phyloP scores from a whole-genome alignment of 2,113 vertebrate species.

The Piliocolobus tephrosceles region DNA sequence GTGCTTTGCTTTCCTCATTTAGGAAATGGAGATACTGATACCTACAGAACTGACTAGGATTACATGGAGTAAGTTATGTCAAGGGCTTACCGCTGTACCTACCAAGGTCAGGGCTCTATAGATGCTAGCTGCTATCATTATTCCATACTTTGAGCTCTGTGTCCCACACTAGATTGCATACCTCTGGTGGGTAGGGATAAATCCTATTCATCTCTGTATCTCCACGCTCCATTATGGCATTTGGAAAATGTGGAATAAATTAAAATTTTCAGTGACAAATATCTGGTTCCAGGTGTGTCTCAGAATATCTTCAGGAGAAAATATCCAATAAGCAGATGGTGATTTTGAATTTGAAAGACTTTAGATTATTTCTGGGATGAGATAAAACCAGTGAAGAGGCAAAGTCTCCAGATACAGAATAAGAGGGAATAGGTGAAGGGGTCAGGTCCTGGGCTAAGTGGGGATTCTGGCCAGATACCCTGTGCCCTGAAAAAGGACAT shows the following conservation, averaged over 20 bases:
- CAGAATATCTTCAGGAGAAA: conserved; percentile 1
- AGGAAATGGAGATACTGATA: neutral
- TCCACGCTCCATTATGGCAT: neutral
- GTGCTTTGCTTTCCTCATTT: neutral
- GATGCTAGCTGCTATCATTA: neutral
- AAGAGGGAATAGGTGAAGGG: neutral
- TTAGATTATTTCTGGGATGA: neutral
- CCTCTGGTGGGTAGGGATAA: neutral
- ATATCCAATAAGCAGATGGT: neutral
- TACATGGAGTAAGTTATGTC: neutral
- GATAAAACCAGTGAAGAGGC: neutral
- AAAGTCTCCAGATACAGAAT: neutral
- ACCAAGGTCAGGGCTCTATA: neutral
- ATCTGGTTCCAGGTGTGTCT: neutral
- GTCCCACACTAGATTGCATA: neutral
- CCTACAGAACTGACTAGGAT: neutral
- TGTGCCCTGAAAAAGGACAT: neutral
- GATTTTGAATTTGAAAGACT: neutral
- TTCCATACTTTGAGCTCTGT: neutral
- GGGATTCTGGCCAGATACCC: neutral
- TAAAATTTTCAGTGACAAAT: neutral
- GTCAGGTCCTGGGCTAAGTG: neutral
- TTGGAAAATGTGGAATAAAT: neutral
- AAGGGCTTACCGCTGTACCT: neutral
- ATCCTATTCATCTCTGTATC: neutral